These are phyloP conservation scores for Mystacornis crossleyi DNA, from an alignment of 2,113 vertebrate genomes.

Conservation along the genomic window DNA sequence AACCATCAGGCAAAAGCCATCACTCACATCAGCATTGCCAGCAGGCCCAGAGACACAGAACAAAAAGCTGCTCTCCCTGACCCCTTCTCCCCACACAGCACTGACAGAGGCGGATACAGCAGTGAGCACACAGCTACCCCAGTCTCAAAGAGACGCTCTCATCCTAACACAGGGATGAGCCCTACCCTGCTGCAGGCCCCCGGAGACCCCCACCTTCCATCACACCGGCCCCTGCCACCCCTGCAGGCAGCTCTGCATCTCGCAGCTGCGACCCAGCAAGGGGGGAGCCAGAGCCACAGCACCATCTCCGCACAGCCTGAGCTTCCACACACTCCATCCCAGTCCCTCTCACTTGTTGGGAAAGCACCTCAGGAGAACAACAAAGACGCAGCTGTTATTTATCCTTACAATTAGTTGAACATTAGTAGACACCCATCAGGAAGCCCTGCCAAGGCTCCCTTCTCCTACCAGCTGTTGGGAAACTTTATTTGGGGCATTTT, in stretches of 20 bases:
- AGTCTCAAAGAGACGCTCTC: background rate
- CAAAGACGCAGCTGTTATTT: background rate
- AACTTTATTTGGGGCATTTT: background rate
- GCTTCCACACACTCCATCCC: background rate
- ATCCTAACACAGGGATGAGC: background rate
- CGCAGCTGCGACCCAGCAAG: background rate
- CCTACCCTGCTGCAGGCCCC: background rate
- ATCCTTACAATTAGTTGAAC: background rate
- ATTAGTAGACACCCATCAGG: background rate
- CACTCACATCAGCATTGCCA: background rate
- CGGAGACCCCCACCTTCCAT: background rate
- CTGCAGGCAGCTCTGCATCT: background rate
- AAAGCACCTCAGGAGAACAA: background rate
- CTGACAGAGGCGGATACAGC: background rate
- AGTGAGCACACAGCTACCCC: background rate
- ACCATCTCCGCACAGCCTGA: background rate
- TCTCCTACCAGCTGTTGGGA: background rate
- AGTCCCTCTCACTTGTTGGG: rapidly evolving
- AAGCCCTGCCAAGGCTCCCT: background rate
- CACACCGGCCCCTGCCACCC: background rate
- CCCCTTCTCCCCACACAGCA: background rate
- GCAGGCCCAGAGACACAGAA: background rate
- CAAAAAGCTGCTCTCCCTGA: background rate
- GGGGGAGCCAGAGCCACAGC: background rate
- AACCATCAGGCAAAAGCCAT: background rate